Conservation (phyloP, 2,797 vertebrate genomes). For the Masticophis lateralis region DNA sequence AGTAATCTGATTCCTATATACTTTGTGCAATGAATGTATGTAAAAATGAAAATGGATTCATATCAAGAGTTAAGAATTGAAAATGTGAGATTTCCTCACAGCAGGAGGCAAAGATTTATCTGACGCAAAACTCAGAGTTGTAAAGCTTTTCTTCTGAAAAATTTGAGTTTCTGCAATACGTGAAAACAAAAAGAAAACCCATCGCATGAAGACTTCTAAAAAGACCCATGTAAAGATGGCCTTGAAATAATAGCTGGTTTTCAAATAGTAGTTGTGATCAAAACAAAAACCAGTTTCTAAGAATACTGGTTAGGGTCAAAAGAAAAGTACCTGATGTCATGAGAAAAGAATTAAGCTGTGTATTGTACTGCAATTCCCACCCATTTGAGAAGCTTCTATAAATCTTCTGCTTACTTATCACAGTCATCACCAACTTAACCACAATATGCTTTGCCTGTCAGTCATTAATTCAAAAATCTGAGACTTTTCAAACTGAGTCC, state of each 20-base stretch:
- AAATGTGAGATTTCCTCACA: neutral
- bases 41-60: neutral
- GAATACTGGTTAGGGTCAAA: neutral
- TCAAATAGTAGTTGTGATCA: neutral
- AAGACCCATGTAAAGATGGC: neutral
- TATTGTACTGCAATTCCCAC: neutral
- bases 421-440: neutral
- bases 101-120: neutral
- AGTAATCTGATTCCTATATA: neutral
- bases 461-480: conserved; percentile 1
- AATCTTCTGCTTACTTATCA: conserved; percentile 2
- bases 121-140: neutral
- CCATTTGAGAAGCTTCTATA: neutral
- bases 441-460: conserved; percentile 29
- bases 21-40: neutral
- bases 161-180: neutral
- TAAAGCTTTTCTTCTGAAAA: neutral
- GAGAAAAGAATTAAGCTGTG: neutral
- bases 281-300: neutral
- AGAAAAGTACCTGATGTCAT: neutral
- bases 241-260: neutral
- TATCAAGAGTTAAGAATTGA: neutral
- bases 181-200: neutral
- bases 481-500: neutral
- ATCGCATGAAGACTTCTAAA: neutral